Percentiles rank a stretch among this genome's conserved stretches.
Evolutionary conservation across 37 sponge, comb jelly and placozoan genomes (phyloP).

Genomic region (Crambe crambe): DNA sequence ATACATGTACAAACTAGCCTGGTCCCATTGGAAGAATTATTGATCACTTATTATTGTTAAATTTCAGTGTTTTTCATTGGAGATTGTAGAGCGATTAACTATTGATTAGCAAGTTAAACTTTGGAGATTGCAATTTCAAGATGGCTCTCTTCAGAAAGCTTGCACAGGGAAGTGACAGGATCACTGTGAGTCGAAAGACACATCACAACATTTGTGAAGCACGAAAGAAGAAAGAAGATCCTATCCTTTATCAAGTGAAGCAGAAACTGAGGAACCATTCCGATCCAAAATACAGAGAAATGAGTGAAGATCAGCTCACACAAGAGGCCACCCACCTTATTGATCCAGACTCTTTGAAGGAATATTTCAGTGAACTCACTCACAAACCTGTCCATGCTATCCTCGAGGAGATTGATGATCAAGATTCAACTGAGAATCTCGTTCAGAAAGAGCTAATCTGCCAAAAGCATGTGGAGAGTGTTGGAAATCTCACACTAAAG

Average conservation of each 20-base stretch:
- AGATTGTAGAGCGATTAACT: too few relatives aligned
- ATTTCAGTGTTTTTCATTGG: too few relatives aligned
- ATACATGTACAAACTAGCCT: too few relatives aligned
- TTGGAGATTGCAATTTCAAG: too few relatives aligned
- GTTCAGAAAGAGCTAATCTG: neutral
- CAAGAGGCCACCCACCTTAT: neutral
- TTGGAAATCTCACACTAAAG: neutral
- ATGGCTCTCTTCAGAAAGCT: neutral
- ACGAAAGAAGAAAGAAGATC: neutral
- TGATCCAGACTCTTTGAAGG: neutral
- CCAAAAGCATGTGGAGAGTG: neutral
- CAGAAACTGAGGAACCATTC: conserved; percentile 1
- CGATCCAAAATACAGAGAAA: neutral
- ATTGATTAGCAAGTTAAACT: too few relatives aligned
- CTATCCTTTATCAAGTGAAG: neutral
- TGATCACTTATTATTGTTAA: too few relatives aligned
- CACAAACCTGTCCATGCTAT: neutral
- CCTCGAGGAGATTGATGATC: neutral
- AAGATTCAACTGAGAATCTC: neutral
- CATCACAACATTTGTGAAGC: too few relatives aligned
- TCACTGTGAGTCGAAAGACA: too few relatives aligned
- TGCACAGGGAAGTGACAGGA: neutral
- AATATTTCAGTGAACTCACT: neutral
- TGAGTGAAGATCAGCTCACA: neutral
- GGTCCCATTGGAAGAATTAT: too few relatives aligned